Base-by-base conservation (phyloP, 1,140 invertebrate genomes). In the Zaprionus vittiger region DNA sequence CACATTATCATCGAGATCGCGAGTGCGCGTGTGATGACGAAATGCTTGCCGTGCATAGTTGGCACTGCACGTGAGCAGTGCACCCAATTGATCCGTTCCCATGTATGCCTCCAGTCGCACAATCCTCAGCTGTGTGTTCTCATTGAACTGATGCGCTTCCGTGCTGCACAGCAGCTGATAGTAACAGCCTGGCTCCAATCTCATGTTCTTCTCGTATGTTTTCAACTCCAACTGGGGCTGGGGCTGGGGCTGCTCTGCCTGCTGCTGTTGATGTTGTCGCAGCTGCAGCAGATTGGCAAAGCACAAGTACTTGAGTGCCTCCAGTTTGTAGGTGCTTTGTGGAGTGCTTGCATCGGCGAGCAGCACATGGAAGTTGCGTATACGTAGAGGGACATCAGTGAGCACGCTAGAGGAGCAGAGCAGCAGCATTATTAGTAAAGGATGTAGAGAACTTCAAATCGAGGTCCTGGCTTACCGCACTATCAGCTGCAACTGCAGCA, bases 401-500 rank as follows among this genome's bases (percentile, higher is more conserved):
- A 92, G 77, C 11, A 93, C 81, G 44, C 92, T 93, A 14, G 1
- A 26, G 11, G 2, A 11, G 14, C 12, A 22, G 15, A 31, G 12
- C 1, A n/a, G 14, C 5, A 55, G 20, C 26, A 68, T 17, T 1
- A 17, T 34, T n/a, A 60, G 28, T n/a, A 41, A 5, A 37, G 7
- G 11, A 1, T 20, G 20, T 4, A 9, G n/a, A n/a, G 38, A 5
- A 41, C 9, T 9, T 5, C 31, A 37, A 61, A 1, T 4, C 14
- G n/a, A 28, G 4, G 12, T 17, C 38, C 9, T 7, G 41, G 64
- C 84, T 80, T 47, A 93, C 83, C 94, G 93, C 0, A 94, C 93
- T 91, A 94, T 94, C 4, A 95, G 57, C 77, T 94, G 93, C 57
- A 95, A 83, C 73, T 93, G 93, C 26, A 95, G 86, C 12, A 81